phyloP scores from a whole-genome alignment of 2,113 vertebrate genomes.

The Larimichthys polyactis region DNA sequence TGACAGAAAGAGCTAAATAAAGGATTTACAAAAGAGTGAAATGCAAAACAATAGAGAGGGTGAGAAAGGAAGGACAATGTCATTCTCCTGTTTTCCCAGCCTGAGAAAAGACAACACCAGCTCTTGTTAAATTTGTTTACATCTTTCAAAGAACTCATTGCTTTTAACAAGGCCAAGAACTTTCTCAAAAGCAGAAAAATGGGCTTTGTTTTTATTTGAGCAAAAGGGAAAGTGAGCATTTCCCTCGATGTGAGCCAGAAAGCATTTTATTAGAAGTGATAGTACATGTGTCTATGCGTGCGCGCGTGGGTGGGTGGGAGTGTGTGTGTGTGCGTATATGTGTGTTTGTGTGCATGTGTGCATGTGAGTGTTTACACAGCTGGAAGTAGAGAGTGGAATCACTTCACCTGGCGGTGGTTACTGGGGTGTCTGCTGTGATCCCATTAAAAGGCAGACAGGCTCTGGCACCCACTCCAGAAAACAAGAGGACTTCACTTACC shows the following conservation, averaged over 20 bases:
- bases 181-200: constrained; percentile 53
- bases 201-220: constrained; percentile 60
- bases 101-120: constrained; percentile 62
- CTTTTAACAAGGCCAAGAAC: constrained; percentile 67
- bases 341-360: not conserved
- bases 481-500: constrained; percentile 73
- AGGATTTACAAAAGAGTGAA: constrained; percentile 44
- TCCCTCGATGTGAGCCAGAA: constrained; percentile 45
- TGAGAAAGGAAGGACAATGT: constrained; percentile 46
- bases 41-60: constrained; percentile 34
- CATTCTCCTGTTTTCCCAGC: constrained; percentile 50
- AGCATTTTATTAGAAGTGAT: constrained; percentile 65
- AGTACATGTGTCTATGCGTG: constrained; percentile 26
- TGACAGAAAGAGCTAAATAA: constrained; percentile 49
- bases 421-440: constrained; percentile 71
- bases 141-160: constrained; percentile 59
- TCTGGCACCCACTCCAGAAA: constrained; percentile 74
- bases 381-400: constrained; percentile 71
- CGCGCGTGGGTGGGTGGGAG: constrained; percentile 4
- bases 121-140: constrained; percentile 72
- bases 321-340: not conserved
- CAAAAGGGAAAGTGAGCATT: constrained; percentile 61
- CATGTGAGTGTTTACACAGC: constrained; percentile 73
- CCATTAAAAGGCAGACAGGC: constrained; percentile 77
- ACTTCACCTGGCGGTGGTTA: constrained; percentile 78